Percentiles rank a stretch among this genome's conserved stretches.
These are phyloP conservation scores for Mus caroli DNA, from an alignment of 2,797 vertebrate species.

Conservation along the genomic window DNA sequence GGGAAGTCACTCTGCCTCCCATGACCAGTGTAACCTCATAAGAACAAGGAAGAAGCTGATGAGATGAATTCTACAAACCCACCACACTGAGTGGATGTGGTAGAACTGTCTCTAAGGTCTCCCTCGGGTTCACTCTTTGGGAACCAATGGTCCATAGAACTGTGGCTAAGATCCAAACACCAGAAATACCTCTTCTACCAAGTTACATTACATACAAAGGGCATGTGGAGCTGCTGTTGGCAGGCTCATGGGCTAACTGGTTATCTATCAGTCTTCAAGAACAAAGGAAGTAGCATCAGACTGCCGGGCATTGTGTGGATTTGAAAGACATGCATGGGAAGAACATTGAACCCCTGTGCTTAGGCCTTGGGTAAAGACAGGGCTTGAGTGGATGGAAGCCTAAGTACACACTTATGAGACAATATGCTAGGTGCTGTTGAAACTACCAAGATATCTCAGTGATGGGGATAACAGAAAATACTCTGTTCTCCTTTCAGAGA, in stretches of 20 bases:
- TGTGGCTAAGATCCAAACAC: neutral
- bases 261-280: neutral
- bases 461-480: neutral
- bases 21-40: neutral
- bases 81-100: neutral
- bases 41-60: neutral
- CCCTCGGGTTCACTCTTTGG: neutral
- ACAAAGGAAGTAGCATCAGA: neutral
- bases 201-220: neutral
- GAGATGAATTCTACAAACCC: neutral
- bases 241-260: neutral
- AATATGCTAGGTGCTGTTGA: neutral
- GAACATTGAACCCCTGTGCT: neutral
- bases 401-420: neutral
- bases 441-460: neutral
- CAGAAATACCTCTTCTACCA: neutral
- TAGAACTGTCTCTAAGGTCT: too few relatives aligned
- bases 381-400: neutral
- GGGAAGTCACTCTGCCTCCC: neutral
- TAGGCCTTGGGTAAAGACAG: neutral
- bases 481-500: neutral
- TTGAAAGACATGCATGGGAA: neutral
- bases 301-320: accelerated
- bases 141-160: neutral
- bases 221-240: neutral